Base-by-base conservation (phyloP, 2,797 vertebrate species). In the Anguilla megastoma region DNA sequence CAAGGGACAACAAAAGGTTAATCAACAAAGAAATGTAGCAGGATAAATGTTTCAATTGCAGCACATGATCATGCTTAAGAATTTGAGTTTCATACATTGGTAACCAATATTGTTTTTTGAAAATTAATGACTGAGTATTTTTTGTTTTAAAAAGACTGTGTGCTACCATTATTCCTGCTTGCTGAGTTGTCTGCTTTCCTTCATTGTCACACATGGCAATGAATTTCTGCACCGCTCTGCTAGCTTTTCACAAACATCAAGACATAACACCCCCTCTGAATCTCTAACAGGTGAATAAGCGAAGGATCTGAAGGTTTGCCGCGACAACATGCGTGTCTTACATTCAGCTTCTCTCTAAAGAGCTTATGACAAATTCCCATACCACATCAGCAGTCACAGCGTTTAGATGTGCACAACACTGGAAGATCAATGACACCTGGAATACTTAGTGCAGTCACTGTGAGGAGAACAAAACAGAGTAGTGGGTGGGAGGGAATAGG, bases 341-440 rank as follows among this genome's bases (percentile, higher is more conserved):
- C 84, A 36, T 58, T 63, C n/a, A 60, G 58, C 21, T 60, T 27
- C 33, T 21, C 58, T 85, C 84, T 85, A 63, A 85, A 66, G 84
- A 30, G 54, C 83, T 56, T 14, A 48, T 60, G 84, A 85, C 84
- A 85, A 85, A 63, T 85, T 85, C 84, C 56, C 36, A 12, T 21
- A 41, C 36, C 84, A 85, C 84, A 60, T 85, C 54, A 63, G 84
- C 56, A 85, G 50, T 33, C 50, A 85, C 14, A 85, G 84, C 21
- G 58, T 85, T 85, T 85, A 85, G 54, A 58, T 63, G 30, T 85
- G 54, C 50, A 85, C 84, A 56, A 30, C 52, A 56, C 84, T 8
- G 84, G 84, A 85, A 85, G 56, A 58, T 85, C 84, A 58, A 60
- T 85, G 84, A 85, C 84, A 85, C 33, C 56, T 85, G 84, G 56